Conservation (phyloP, 2,797 vertebrate genomes). For the Sylvia borin region DNA sequence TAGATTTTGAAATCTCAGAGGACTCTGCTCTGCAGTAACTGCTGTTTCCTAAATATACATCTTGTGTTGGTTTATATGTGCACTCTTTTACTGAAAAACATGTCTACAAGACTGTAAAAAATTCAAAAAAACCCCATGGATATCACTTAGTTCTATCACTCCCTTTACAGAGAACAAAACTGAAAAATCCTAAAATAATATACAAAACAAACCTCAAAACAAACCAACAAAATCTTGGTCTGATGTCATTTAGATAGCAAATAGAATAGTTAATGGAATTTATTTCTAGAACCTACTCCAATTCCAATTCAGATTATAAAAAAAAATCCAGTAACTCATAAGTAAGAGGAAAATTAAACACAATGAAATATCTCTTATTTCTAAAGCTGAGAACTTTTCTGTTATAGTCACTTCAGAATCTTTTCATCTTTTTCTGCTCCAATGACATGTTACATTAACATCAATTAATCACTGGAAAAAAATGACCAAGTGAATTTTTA, state of each 20-base stretch:
- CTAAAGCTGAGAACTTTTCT: background rate
- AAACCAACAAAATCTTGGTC: background rate
- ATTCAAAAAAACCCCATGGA: fast-evolving
- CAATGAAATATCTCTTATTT: background rate
- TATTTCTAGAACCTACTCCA: background rate
- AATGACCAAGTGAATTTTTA: background rate
- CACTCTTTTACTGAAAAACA: background rate
- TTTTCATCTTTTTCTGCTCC: background rate
- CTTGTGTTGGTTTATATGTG: background rate
- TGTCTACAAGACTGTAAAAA: background rate
- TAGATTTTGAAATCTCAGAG: background rate
- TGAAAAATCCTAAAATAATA: background rate
- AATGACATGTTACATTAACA: background rate
- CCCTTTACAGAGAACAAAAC: background rate
- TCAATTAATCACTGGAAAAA: background rate
- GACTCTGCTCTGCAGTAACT: background rate
- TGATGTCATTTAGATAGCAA: background rate
- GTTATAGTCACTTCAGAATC: background rate
- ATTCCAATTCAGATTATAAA: background rate
- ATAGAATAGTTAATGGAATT: background rate
- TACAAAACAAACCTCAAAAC: background rate
- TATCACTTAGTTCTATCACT: background rate
- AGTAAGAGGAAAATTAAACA: background rate
- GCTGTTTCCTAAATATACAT: background rate
- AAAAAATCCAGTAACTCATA: background rate